Evolutionary conservation across 1,140 invertebrate species (phyloP), one percentile per base, ranked within the genome.

Genomic region (Cylas formicarius): DNA sequence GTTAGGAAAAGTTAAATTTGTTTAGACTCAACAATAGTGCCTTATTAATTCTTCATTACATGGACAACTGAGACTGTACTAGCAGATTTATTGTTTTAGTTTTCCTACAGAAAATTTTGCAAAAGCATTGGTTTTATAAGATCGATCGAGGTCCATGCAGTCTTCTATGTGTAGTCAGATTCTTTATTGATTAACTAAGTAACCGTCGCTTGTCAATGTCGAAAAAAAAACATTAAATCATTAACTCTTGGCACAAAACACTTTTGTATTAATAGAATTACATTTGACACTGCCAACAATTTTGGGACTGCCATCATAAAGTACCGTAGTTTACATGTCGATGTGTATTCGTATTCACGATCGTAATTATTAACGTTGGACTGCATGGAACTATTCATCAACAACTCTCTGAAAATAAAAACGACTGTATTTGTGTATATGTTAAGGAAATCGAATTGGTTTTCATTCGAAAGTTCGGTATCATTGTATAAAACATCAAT

Each of bases 251-350:
- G 43, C 43, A 45, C 43, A 45, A 45, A 38, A n/a, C 31, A 33
- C 31, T 16, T 16, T 16, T n/a, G 18, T 33, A 33, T 9, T 33
- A 33, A 36, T 22, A 17, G 24, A 10, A 40, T 19, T 35, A 50
- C 20, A 44, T 45, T 50, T 44, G 50, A 55, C 61, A 63, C 61
- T 63, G 61, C 61, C 61, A 62, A 60, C 53, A 48, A 53, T 56
- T 50, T n/a, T 59, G 47, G 54, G 50, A 62, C 60, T 62, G 60
- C 60, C 60, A 61, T 56, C 52, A 48, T 48, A 50, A 54, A 48
- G 22, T 52, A 55, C 48, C 35, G 45, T 56, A 56, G 45, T 37
- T 53, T 51, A 37, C 27, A 33, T 39, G 36, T 44, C 17, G 11
- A 18, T 45, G 23, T 48, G 37, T 48, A 35, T 39, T 35, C 49